Evolutionary conservation across 1,140 invertebrate species (phyloP).

Genomic region (Lasioglossum albipes): DNA sequence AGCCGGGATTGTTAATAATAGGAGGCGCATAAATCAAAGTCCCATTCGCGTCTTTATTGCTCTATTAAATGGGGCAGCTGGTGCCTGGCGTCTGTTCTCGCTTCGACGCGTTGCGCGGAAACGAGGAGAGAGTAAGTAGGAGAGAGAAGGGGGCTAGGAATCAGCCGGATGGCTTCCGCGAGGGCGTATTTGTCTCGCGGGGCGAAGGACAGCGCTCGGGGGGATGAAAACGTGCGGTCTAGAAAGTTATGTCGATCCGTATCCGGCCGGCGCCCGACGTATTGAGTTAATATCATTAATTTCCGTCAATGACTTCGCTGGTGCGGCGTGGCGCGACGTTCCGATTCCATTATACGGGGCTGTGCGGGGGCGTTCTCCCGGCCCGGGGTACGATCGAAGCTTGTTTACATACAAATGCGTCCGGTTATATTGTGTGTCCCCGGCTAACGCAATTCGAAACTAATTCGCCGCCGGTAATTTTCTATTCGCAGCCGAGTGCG

Average conservation of each 20-base stretch:
- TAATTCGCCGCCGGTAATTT: slow-evolving; percentile 47
- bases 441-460: slow-evolving; percentile 49
- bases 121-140: no score
- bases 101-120: slow-evolving; percentile 13
- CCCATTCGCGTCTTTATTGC: slow-evolving; percentile 79
- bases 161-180: slow-evolving; percentile 44
- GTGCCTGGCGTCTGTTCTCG: slow-evolving; percentile 60
- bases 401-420: slow-evolving; percentile 62
- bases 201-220: neutral
- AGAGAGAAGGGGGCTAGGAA: neutral
- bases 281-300: slow-evolving; percentile 69
- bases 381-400: slow-evolving; percentile 49
- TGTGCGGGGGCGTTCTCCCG: neutral
- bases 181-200: slow-evolving; percentile 60
- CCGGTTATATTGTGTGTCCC: slow-evolving; percentile 43
- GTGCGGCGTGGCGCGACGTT: slow-evolving; percentile 22
- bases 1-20: slow-evolving; percentile 76
- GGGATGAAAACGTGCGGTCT: slow-evolving; percentile 47
- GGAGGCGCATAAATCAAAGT: slow-evolving; percentile 78
- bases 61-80: slow-evolving; percentile 79
- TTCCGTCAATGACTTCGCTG: slow-evolving; percentile 61
- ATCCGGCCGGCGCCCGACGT: slow-evolving; percentile 39
- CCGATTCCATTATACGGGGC: slow-evolving; percentile 38
- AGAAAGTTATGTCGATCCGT: slow-evolving; percentile 68
- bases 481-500: slow-evolving; percentile 32